Evolutionary conservation across 2,888 invertebrate species (phyloP), one percentile per base, ranked within the genome.

Genomic region (Eristalis intricaria): DNA sequence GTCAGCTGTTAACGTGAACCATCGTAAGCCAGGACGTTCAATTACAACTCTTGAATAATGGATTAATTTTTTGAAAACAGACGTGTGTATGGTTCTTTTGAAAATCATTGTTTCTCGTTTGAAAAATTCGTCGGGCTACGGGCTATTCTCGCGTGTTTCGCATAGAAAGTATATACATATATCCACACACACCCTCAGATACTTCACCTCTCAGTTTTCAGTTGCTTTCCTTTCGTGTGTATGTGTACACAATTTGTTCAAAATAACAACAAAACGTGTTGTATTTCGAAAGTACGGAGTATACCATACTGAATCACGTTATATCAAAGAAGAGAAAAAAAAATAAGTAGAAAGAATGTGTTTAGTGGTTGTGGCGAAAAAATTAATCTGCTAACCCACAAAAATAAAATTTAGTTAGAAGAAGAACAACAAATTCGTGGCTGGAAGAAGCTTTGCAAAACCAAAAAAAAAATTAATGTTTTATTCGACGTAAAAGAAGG

Each of bases 191-290:
- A 78, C 86, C 78, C 82, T 82, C 40, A 82, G 75, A 78, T 64
- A 86, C 77, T 77, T 78, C 29, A 82, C 73, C 75, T 58, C 66
- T 74, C 69, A 60, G 29, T 78, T 70, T 82, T 70, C 68, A 61
- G 43, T 61, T 79, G 40, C 60, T 66, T 74, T 70, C 38, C 23
- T 64, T 35, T 78, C 19, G 76, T 69, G 64, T 82, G 78, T 60
- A 56, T 86, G 58, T 82, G 74, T 74, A 64, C 26, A 71, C 40
- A 70, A 77, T 69, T 77, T 78, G 61, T 75, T 74, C 78, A 86
- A 86, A 86, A 86, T 82, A 86, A 86, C 82, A 86, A 85, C 77
- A 85, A 77, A 86, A 82, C 78, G 69, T 81, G 74, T 77, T 63
- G 32, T 70, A 50, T 19, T 50, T 50, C 50, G 50, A 50, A 50